Evolutionary conservation across 2,888 invertebrate species (phyloP), one percentile per base, ranked within the genome.

Genomic region (Andrena haemorrhoa): DNA sequence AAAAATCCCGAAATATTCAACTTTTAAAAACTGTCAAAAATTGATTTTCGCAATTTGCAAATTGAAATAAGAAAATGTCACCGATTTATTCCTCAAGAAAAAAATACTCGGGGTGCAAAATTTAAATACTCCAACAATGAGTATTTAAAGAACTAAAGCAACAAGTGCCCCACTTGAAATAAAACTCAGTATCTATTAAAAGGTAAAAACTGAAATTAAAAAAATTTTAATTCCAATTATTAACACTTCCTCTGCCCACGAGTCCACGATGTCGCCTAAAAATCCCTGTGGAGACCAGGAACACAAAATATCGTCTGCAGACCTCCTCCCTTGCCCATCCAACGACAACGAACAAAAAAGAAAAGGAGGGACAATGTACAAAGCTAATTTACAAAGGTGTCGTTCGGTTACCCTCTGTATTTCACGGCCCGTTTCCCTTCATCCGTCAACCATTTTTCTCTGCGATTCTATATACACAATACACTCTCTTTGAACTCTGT

Each of bases 351-450:
- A 81, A 75, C 63, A 60, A 49, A 33, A 29, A 23, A 72, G 56
- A 41, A 60, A 65, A 58, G 53, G 66, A 71, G 51, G 56, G 73
- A 75, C 35, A 84, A 79, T 70, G 76, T 84, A 82, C 84, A 81
- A 85, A 83, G 86, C 85, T 86, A 87, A 87, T 87, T 86, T 87
- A 87, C 84, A 87, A 87, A 87, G 86, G 80, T 85, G 41, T 71
- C 87, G 76, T 77, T 86, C 86, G 80, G 82, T 71, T 86, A 82
- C 75, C 81, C 83, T 85, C 75, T 84, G 85, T 77, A 79, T 79
- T 66, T 81, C 68, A 65, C 82, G 71, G 66, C 63, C 74, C 79
- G 72, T 64, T 66, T 84, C 82, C 82, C 65, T 66, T 79, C 74
- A 35, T 79, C 60, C 76, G 58, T 69, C 31, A 49, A 69, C 64